These are phyloP conservation scores for Caenorhabditis imperialis DNA, from an alignment of 2,888 invertebrate species.

Conservation along the genomic window DNA sequence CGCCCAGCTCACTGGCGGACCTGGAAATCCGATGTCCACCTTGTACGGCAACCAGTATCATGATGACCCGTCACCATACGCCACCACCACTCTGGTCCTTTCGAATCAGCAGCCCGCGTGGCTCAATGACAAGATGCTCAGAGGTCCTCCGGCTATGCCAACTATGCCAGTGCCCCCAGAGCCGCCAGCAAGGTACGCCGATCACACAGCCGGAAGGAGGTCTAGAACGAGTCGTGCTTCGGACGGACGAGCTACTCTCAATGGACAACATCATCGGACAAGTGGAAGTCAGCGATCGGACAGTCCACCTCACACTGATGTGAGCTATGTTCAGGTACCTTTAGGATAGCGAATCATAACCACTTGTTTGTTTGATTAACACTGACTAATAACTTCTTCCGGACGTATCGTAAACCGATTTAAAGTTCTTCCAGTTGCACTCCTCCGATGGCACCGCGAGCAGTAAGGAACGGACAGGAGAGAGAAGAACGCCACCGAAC, in stretches of 20 bases:
- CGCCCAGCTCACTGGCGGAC: slow-evolving; percentile 68
- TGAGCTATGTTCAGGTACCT: slow-evolving; percentile 72
- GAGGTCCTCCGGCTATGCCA: slow-evolving; percentile 67
- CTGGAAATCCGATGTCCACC: slow-evolving; percentile 65
- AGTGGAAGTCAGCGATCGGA: slow-evolving; percentile 63
- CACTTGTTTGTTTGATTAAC: slow-evolving; percentile 6
- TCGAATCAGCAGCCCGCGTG: slow-evolving; percentile 71
- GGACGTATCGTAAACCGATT: neutral
- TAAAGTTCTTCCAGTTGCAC: slow-evolving; percentile 56
- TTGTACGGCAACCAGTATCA: slow-evolving; percentile 73
- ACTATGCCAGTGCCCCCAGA: slow-evolving; percentile 68
- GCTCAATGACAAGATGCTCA: slow-evolving; percentile 66
- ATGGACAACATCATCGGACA: slow-evolving; percentile 41
- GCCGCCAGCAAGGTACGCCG: slow-evolving; percentile 65
- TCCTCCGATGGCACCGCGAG: slow-evolving; percentile 74
- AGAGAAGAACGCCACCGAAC: slow-evolving; percentile 64
- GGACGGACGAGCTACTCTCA: slow-evolving; percentile 53
- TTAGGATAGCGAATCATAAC: slow-evolving; percentile 32
- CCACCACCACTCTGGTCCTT: slow-evolving; percentile 76
- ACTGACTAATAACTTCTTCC: slow-evolving; percentile 11
- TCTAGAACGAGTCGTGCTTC: slow-evolving; percentile 60
- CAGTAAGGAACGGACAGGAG: slow-evolving; percentile 59
- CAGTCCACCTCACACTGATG: slow-evolving; percentile 75
- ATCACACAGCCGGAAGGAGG: slow-evolving; percentile 59
- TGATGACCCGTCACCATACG: slow-evolving; percentile 77